phyloP scores from a whole-genome alignment of 2,888 invertebrate species.

The Octonoba sinensis region DNA sequence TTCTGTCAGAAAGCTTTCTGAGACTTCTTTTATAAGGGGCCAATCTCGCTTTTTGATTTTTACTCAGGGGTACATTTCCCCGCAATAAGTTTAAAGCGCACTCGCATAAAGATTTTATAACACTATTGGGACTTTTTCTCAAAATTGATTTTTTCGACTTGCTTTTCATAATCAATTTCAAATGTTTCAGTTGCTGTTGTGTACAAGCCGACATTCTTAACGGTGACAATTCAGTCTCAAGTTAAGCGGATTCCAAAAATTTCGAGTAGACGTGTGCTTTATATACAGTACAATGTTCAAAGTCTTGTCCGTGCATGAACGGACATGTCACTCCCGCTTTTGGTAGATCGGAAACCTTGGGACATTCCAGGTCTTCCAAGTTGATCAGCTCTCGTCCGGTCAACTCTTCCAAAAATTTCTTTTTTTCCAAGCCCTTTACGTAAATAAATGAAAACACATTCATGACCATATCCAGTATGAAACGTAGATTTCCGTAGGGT shows the following conservation, averaged over 20 bases:
- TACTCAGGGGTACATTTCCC: slow-evolving; percentile 24
- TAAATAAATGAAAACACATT: too few species aligned
- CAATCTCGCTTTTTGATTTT: neutral
- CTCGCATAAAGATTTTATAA: slow-evolving; percentile 33
- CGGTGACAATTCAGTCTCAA: neutral
- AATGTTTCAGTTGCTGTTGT: too few species aligned
- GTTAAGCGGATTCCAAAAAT: neutral
- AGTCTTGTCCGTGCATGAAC: too few species aligned
- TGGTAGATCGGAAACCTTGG: neutral
- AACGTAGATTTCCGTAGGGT: neutral
- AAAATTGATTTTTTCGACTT: neutral
- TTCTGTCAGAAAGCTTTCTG: too few species aligned
- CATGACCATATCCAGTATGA: too few species aligned
- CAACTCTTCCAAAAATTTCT: too few species aligned
- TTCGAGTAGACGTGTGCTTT: neutral
- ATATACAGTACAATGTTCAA: too few species aligned
- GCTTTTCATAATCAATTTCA: slow-evolving; percentile 7
- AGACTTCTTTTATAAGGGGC: slow-evolving; percentile 7
- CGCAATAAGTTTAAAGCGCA: slow-evolving; percentile 10
- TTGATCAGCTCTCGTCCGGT: too few species aligned
- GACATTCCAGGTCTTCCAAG: neutral
- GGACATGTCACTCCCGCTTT: neutral
- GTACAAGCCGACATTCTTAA: too few species aligned
- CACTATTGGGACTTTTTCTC: slow-evolving; percentile 1
- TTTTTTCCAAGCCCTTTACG: too few species aligned